Evolutionary conservation across 2,113 vertebrate species (phyloP), one percentile per base, ranked within the genome.

Genomic region (Gymnocephalus cernua): DNA sequence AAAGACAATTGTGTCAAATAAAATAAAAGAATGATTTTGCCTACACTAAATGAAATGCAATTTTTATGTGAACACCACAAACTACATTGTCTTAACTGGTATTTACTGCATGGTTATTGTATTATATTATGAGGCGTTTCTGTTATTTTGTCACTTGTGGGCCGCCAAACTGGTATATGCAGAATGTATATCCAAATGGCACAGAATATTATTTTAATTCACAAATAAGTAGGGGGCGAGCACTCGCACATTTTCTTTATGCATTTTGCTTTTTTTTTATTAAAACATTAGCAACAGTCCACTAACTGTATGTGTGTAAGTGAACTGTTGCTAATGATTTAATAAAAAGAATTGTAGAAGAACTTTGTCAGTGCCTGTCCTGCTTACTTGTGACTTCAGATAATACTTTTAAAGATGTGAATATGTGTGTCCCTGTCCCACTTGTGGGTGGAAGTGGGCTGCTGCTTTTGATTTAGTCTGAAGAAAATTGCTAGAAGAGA

Each of bases 1-100:
- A 63, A 77, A 65, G 75, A 79, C 56, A 70, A 53, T 35, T 16
- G 9, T 70, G 82, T 75, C 56, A 73, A 72, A 73, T 54, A 19
- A 23, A 44, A 50, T 68, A 27, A 68, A 73, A 44, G 2, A 4
- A 4, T 2, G 18, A 21, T 38, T 38, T n/a, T 41, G 2, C 38
- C 38, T 41, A 41, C 38, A 41, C 53, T 4, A 38, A 27, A 79
- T 57, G 0, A 19, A 72, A 56, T 23, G 35, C 1, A 19, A 4
- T 45, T 54, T 38, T 51, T 21, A 11, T 38, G 2, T 41, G 38
- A 41, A 71, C 23, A 23, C 58, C 57, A 32, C 23, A 44, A 47
- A 54, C n/a, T 8, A 47, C 2, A 44, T 44, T 44, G 10, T 53
- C 0, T 27, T 2, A 15, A 35, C 27, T 50, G 21, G 41, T 58